Percentiles rank a stretch among this genome's conserved stretches.
These are phyloP conservation scores for Geodia barretti DNA, from an alignment of 37 sponge, comb jelly and placozoan species.

Conservation along the genomic window DNA sequence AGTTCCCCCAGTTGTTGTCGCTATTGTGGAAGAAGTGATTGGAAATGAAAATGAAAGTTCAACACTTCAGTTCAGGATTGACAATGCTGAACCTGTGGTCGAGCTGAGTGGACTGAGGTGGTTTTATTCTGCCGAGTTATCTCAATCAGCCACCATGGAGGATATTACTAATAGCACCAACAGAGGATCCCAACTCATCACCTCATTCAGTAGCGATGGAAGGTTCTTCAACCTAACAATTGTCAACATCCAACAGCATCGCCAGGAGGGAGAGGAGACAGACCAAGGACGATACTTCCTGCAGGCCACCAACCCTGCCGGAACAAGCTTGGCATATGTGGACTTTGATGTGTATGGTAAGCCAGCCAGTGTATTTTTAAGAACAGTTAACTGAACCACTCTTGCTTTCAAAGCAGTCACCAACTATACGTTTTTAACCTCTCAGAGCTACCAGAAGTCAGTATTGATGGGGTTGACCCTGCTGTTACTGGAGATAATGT, in stretches of 20 bases:
- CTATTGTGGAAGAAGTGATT: conserved; percentile 6
- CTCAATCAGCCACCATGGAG: neutral
- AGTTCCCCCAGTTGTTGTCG: conserved; percentile 69
- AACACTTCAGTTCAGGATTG: conserved; percentile 37
- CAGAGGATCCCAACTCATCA: conserved; percentile 18
- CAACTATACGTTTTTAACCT: too few relatives aligned
- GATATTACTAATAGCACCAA: conserved; percentile 38
- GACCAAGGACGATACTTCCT: conserved; percentile 71
- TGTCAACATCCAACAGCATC: conserved; percentile 20
- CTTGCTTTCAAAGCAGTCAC: too few relatives aligned
- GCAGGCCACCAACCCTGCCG: conserved; percentile 62
- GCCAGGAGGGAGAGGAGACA: conserved; percentile 14
- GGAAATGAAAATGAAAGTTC: conserved; percentile 14
- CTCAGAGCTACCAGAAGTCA: too few relatives aligned
- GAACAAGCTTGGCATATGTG: conserved; percentile 8
- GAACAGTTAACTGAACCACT: too few relatives aligned
- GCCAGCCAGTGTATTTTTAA: too few relatives aligned
- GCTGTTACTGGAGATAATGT: too few relatives aligned
- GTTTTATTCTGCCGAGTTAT: conserved; percentile 24
- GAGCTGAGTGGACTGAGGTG: conserved; percentile 27
- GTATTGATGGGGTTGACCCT: too few relatives aligned
- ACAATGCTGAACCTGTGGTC: conserved; percentile 53
- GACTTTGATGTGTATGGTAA: conserved; percentile 57
- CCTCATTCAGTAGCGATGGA: conserved; percentile 5
- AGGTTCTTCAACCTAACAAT: conserved; percentile 18